phyloP scores from a whole-genome alignment of 1,140 invertebrate species.

The Phymorhynchus buccinoides region DNA sequence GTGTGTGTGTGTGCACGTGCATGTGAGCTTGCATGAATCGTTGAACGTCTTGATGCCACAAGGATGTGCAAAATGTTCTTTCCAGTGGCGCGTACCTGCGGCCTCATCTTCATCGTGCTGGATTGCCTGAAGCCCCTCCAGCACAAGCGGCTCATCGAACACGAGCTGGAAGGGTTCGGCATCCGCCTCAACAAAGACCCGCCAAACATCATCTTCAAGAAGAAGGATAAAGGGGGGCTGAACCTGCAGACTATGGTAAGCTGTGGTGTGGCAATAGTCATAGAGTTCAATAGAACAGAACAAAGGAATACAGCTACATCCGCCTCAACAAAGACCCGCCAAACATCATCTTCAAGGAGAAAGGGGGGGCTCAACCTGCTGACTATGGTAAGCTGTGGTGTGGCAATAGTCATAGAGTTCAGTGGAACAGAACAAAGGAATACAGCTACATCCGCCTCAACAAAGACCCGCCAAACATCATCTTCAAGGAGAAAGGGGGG shows the following conservation, averaged over 20 bases:
- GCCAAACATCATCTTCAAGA: slow-evolving; percentile 96
- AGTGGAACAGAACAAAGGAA: too few species aligned
- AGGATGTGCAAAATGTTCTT: slow-evolving; percentile 19
- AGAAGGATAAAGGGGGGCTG: slow-evolving; percentile 97
- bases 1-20: neutral
- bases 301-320: too few species aligned
- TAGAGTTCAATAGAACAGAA: too few species aligned
- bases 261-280: too few species aligned
- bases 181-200: slow-evolving; percentile 96
- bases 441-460: slow-evolving; percentile 95
- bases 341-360: slow-evolving; percentile 95
- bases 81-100: slow-evolving; percentile 95
- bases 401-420: too few species aligned
- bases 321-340: slow-evolving; percentile 97
- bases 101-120: slow-evolving; percentile 97
- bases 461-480: slow-evolving; percentile 97
- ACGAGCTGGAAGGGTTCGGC: slow-evolving; percentile 99
- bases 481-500: slow-evolving; percentile 97
- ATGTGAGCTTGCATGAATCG: neutral
- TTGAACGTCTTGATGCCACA: neutral
- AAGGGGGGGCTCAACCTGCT: slow-evolving; percentile 98
- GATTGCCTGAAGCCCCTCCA: slow-evolving; percentile 97
- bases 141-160: slow-evolving; percentile 96
- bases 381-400: slow-evolving; percentile 79
- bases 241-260: slow-evolving; percentile 90